phyloP scores from a whole-genome alignment of 2,888 invertebrate genomes.

The Zygogramma bicolorata region DNA sequence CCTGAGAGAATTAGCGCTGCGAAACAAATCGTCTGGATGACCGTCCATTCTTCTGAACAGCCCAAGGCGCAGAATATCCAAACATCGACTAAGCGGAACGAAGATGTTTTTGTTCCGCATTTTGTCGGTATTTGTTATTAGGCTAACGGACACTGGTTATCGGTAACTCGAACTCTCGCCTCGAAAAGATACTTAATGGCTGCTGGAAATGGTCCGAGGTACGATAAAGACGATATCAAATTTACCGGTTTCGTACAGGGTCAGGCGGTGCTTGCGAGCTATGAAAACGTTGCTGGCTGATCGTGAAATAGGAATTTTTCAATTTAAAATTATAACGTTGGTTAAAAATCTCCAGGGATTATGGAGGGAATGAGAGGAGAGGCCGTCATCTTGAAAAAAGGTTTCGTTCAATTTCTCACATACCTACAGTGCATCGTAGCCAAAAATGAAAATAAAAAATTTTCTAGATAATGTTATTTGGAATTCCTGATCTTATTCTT shows the following conservation, averaged over 20 bases:
- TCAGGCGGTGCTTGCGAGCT: not conserved
- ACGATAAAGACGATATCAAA: not conserved
- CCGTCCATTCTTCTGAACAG: not conserved
- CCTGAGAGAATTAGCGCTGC: not conserved
- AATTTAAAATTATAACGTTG: too few relatives aligned
- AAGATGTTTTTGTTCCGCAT: slow-evolving; percentile 6
- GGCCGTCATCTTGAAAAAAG: too few relatives aligned
- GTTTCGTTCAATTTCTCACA: too few relatives aligned
- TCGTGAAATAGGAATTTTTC: too few relatives aligned
- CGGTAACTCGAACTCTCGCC: slow-evolving; percentile 10
- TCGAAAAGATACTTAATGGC: not conserved
- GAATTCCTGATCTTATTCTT: too few relatives aligned
- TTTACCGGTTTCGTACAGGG: not conserved
- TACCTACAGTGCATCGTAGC: too few relatives aligned
- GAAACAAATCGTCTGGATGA: not conserved
- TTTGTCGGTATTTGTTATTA: not conserved
- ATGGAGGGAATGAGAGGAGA: too few relatives aligned
- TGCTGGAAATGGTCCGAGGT: not conserved
- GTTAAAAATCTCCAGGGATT: too few relatives aligned
- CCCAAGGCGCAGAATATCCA: not conserved
- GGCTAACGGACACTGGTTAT: not conserved
- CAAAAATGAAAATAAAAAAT: too few relatives aligned
- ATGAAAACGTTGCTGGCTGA: too few relatives aligned
- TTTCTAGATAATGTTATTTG: too few relatives aligned
- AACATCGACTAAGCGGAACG: slow-evolving; percentile 9